These are phyloP conservation scores for Alfaro cultratus DNA, from an alignment of 2,797 vertebrate species.

Conservation along the genomic window DNA sequence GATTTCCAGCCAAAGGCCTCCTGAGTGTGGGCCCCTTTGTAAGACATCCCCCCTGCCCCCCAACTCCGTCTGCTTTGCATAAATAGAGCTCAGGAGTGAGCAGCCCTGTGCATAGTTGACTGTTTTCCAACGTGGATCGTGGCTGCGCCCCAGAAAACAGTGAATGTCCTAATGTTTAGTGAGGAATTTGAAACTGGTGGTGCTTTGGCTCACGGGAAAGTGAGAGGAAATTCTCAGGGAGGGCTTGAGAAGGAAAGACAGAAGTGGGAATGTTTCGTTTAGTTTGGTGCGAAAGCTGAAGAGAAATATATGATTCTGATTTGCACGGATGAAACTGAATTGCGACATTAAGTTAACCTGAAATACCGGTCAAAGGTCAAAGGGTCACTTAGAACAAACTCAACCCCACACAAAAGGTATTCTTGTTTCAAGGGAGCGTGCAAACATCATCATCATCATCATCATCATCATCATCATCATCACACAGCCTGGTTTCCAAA, in stretches of 20 bases:
- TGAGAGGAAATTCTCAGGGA: constrained; percentile 22
- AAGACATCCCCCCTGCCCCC: constrained; percentile 58
- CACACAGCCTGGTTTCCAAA: background rate
- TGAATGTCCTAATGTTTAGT: constrained; percentile 71
- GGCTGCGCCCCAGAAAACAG: constrained; percentile 55
- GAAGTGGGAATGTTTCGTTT: constrained; percentile 20
- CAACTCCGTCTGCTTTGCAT: constrained; percentile 50
- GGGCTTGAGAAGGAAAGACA: constrained; percentile 10
- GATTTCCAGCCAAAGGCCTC: constrained; percentile 42
- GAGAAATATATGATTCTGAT: constrained; percentile 2
- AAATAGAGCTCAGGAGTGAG: constrained; percentile 56
- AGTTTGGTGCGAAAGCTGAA: constrained; percentile 5
- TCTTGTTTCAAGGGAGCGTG: background rate
- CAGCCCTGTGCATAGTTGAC: constrained; percentile 63
- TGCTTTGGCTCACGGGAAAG: constrained; percentile 39
- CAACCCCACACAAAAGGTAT: background rate
- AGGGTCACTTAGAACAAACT: background rate
- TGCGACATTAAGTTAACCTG: background rate
- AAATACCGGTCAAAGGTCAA: background rate
- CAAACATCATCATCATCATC: background rate
- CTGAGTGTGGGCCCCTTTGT: constrained; percentile 48
- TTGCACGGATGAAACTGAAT: constrained; percentile 1
- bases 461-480: background rate
- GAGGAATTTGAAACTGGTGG: constrained; percentile 23
- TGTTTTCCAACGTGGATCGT: constrained; percentile 57